Percentiles rank a stretch among this genome's conserved stretches.
Conservation (phyloP, 2,888 invertebrate genomes). For the Strigamia crassipes region DNA sequence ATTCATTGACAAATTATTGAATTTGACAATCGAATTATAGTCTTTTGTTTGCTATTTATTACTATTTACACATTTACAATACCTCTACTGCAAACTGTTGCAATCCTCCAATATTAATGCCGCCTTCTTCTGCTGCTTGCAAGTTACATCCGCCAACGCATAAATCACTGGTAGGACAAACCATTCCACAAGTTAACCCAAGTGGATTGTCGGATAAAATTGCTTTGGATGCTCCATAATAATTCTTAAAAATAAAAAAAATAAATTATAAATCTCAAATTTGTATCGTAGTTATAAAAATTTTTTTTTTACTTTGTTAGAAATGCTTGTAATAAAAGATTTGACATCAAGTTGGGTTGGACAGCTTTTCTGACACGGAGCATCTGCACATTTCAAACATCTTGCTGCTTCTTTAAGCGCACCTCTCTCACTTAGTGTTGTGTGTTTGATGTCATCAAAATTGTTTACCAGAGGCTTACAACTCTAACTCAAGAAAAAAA, state of each 20-base stretch:
- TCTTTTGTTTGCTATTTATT: no score
- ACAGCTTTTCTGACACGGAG: conserved; percentile 97
- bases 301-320: conserved; percentile 78
- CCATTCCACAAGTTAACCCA: conserved; percentile 96
- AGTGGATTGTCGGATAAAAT: conserved; percentile 97
- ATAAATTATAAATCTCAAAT: conserved; percentile 20
- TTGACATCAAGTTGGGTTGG: conserved; percentile 98
- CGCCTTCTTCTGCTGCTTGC: conserved; percentile 93
- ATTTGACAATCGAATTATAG: no score
- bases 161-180: conserved; percentile 96
- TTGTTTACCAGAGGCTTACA: conserved; percentile 76
- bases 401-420: conserved; percentile 87
- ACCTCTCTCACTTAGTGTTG: conserved; percentile 92
- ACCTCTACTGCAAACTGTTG: conserved; percentile 98
- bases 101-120: conserved; percentile 97
- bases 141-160: conserved; percentile 98
- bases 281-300: background rate
- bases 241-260: conserved; percentile 72
- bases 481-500: no score
- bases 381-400: conserved; percentile 91
- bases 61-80: no score
- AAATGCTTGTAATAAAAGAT: conserved; percentile 93
- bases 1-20: no score
- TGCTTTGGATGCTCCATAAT: conserved; percentile 92
- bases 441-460: conserved; percentile 96